Evolutionary conservation across 2,888 invertebrate genomes (phyloP).

Genomic region (Leptinotarsa tumamoca): DNA sequence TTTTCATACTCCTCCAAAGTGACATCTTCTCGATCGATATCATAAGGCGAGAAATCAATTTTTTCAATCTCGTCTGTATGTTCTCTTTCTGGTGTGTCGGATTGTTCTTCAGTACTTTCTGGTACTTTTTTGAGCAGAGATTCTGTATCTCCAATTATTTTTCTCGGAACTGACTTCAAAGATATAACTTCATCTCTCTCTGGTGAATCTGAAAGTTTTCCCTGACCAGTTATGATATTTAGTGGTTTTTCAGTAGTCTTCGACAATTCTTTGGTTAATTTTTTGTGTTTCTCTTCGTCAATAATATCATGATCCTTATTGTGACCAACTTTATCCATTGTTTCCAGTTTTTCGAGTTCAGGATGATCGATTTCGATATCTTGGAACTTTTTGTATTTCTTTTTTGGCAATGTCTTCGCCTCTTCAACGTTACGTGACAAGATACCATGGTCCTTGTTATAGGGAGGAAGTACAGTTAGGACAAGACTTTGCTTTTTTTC

Average conservation of each 20-base stretch:
- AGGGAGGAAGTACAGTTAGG: conserved; percentile 59
- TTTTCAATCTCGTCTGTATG: conserved; percentile 36
- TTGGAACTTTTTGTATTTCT: conserved; percentile 60
- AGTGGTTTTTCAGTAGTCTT: conserved; percentile 45
- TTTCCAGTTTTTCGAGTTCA: conserved; percentile 66
- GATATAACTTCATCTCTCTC: conserved; percentile 56
- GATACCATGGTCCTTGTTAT: conserved; percentile 61
- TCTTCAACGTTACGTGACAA: conserved; percentile 68
- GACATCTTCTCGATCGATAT: conserved; percentile 62
- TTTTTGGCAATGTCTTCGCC: conserved; percentile 59
- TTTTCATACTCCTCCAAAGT: conserved; percentile 3
- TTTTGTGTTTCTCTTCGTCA: conserved; percentile 41
- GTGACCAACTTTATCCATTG: conserved; percentile 66
- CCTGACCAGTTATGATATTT: conserved; percentile 60
- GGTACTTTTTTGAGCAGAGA: conserved; percentile 26
- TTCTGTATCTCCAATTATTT: conserved; percentile 42
- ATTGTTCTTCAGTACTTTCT: conserved; percentile 19
- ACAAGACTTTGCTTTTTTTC: conserved; percentile 58
- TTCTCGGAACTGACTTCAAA: conserved; percentile 64
- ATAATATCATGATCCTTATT: conserved; percentile 53
- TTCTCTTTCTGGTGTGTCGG: conserved; percentile 29
- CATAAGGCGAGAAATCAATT: conserved; percentile 52
- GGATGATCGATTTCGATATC: conserved; percentile 61
- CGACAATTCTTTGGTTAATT: conserved; percentile 47
- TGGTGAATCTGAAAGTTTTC: conserved; percentile 60